Evolutionary conservation across 2,888 invertebrate genomes (phyloP).

Genomic region (Epicampocera succincta): DNA sequence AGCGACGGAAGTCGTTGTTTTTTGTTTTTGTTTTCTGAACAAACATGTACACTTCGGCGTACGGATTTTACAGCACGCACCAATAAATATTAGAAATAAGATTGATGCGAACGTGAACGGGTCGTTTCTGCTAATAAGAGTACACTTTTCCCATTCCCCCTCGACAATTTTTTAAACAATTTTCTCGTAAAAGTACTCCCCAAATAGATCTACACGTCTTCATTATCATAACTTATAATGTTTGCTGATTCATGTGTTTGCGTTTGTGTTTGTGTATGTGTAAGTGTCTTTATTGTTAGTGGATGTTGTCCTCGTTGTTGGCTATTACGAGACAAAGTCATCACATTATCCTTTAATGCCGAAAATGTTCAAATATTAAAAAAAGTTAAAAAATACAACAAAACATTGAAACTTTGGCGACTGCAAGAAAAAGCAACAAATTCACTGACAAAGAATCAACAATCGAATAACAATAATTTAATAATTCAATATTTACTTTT

Average conservation of each 20-base stretch:
- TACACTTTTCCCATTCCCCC: conserved; percentile 51
- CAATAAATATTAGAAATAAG: conserved; percentile 66
- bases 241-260: background rate
- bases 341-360: conserved; percentile 65
- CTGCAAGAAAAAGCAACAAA: conserved; percentile 28
- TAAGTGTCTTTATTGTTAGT: too few relatives aligned
- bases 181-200: conserved; percentile 64
- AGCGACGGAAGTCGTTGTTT: conserved; percentile 30
- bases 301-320: conserved; percentile 39
- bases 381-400: conserved; percentile 37
- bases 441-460: conserved; percentile 56
- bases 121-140: conserved; percentile 51
- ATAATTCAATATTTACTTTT: conserved; percentile 69
- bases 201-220: conserved; percentile 62
- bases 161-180: conserved; percentile 65
- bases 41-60: conserved; percentile 67
- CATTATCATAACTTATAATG: conserved; percentile 67
- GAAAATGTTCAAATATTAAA: conserved; percentile 52
- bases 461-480: conserved; percentile 70
- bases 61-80: conserved; percentile 55
- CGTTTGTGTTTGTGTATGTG: conserved; percentile 1
- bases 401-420: conserved; percentile 48
- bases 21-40: conserved; percentile 35
- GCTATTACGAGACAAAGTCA: conserved; percentile 56
- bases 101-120: conserved; percentile 62